These are phyloP conservation scores for Drosophila sechellia DNA, from an alignment of 1,140 invertebrate genomes.

Conservation along the genomic window DNA sequence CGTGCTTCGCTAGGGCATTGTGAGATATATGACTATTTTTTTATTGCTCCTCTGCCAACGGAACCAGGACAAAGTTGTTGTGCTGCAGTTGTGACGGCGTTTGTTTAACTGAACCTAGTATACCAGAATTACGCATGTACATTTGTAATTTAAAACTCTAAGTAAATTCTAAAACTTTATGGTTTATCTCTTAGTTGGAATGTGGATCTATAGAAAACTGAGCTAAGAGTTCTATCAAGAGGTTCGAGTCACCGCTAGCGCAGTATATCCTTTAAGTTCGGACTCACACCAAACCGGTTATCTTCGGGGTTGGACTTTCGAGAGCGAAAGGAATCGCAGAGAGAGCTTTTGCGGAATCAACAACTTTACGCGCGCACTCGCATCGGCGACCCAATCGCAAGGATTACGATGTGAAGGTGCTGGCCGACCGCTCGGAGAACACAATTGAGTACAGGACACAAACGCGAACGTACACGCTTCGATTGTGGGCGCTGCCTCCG, in stretches of 20 bases:
- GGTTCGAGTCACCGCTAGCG: neutral
- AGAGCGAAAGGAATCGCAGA: slow-evolving; percentile 1
- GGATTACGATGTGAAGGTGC: slow-evolving; percentile 19
- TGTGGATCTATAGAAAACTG: neutral
- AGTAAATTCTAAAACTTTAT: slow-evolving; percentile 36
- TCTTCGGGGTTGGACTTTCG: neutral
- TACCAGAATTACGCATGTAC: slow-evolving; percentile 63
- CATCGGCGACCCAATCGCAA: slow-evolving; percentile 6
- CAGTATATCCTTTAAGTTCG: too few species aligned
- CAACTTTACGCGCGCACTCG: slow-evolving; percentile 22
- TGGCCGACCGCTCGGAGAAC: slow-evolving; percentile 36
- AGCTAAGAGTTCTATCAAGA: neutral
- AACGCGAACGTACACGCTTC: slow-evolving; percentile 61
- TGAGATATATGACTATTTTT: slow-evolving; percentile 60
- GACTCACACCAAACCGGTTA: slow-evolving; percentile 2
- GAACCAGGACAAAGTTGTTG: slow-evolving; percentile 28
- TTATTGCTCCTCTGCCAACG: slow-evolving; percentile 27
- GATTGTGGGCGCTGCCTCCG: slow-evolving; percentile 46
- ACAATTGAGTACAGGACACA: slow-evolving; percentile 79
- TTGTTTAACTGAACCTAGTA: slow-evolving; percentile 53
- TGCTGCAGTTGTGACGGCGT: slow-evolving; percentile 39
- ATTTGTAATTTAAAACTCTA: slow-evolving; percentile 67
- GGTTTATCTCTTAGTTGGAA: neutral
- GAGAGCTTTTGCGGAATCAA: slow-evolving; percentile 26
- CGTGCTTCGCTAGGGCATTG: slow-evolving; percentile 45